These are phyloP conservation scores for Cheilosia pagana DNA, from an alignment of 2,888 invertebrate species.

Conservation along the genomic window DNA sequence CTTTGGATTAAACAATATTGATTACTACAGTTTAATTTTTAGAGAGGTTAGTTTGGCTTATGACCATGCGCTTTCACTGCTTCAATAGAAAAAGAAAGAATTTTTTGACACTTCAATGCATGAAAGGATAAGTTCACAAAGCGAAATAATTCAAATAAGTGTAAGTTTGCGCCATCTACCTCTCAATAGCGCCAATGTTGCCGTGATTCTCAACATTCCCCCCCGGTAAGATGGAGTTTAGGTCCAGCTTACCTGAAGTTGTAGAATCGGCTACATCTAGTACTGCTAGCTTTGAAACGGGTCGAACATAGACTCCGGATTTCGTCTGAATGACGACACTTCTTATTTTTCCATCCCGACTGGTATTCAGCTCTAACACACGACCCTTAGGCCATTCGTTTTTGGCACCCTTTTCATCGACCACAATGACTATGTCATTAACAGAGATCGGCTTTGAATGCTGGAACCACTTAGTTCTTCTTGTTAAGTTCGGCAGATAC, in stretches of 20 bases:
- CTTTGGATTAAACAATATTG: too few species aligned
- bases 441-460: constrained; percentile 47
- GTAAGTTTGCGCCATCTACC: not conserved
- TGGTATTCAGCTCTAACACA: not conserved
- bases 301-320: constrained; percentile 18
- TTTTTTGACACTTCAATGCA: too few species aligned
- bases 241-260: constrained; percentile 7
- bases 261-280: constrained; percentile 23
- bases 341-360: constrained; percentile 26
- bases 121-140: too few species aligned
- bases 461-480: constrained; percentile 41
- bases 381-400: constrained; percentile 31
- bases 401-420: constrained; percentile 2
- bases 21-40: too few species aligned
- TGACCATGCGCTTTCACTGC: too few species aligned
- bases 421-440: constrained; percentile 62
- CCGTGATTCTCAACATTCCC: constrained; percentile 74
- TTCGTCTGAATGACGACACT: constrained; percentile 24
- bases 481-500: constrained; percentile 73
- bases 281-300: constrained; percentile 12
- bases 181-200: not conserved
- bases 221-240: constrained; percentile 66
- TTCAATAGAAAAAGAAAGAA: too few species aligned
- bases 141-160: too few species aligned
- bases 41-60: too few species aligned